Conservation (phyloP, 1,140 invertebrate species). For the Drosophila insularis region DNA sequence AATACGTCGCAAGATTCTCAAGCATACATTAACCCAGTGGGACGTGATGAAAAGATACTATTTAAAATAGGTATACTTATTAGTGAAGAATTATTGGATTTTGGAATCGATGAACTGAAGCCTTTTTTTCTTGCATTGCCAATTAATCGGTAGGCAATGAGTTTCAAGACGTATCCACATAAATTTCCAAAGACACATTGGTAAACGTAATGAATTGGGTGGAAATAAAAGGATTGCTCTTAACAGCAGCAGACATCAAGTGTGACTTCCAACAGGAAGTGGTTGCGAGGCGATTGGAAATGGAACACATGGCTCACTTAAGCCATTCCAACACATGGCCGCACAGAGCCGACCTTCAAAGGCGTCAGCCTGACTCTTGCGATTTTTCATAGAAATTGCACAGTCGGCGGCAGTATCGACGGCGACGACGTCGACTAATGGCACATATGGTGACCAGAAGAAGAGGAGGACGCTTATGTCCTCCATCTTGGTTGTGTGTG, state of each 20-base stretch:
- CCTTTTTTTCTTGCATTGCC: too few relatives aligned
- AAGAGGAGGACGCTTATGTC: conserved; percentile 27
- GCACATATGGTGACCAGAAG: conserved; percentile 74
- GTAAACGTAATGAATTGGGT: neutral
- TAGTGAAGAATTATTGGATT: too few relatives aligned
- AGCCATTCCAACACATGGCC: neutral
- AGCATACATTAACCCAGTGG: too few relatives aligned
- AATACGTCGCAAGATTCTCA: too few relatives aligned
- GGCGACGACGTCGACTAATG: conserved; percentile 3
- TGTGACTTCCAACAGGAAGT: conserved; percentile 17
- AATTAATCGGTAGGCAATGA: neutral
- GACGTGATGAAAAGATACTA: too few relatives aligned
- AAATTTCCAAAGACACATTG: neutral
- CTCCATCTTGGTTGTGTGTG: conserved; percentile 53
- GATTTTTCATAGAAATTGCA: conserved; percentile 75
- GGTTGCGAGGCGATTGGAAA: neutral
- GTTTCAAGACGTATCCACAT: neutral
- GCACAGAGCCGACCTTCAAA: conserved; percentile 46
- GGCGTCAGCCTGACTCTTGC: conserved; percentile 67
- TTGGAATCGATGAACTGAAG: too few relatives aligned
- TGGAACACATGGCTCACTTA: conserved; percentile 37
- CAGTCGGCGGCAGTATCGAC: conserved; percentile 31
- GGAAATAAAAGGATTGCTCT: conserved; percentile 10
- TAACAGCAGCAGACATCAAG: neutral
- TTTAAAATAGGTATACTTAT: neutral